Evolutionary conservation across 1,140 invertebrate genomes (phyloP).

Genomic region (Caerostris extrusa): DNA sequence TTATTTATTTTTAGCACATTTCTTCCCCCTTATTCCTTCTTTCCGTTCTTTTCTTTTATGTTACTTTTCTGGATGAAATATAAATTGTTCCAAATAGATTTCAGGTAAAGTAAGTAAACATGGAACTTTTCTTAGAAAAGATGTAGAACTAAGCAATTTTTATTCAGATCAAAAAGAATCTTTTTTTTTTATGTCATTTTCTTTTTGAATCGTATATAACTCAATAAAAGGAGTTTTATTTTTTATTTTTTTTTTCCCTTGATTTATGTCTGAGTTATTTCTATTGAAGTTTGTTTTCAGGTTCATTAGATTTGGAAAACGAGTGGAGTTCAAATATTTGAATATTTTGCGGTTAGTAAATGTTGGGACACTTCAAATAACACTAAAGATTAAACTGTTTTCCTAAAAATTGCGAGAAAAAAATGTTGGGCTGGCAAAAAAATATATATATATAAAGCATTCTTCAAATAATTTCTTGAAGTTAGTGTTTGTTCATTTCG

Average conservation of each 20-base stretch:
- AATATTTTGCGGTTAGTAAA: slow-evolving; percentile 1
- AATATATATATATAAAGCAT: neutral
- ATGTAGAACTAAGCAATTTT: slow-evolving; percentile 63
- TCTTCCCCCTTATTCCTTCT: neutral
- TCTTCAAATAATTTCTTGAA: slow-evolving; percentile 37
- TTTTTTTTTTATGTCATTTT: slow-evolving; percentile 13
- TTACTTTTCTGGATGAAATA: slow-evolving; percentile 59
- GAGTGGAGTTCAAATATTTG: slow-evolving; percentile 56
- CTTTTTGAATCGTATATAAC: slow-evolving; percentile 22
- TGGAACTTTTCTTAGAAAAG: slow-evolving; percentile 36
- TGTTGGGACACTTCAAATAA: slow-evolving; percentile 28
- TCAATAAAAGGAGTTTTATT: slow-evolving; percentile 45
- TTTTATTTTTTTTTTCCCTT: neutral
- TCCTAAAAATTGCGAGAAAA: neutral
- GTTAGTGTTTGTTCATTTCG: slow-evolving; percentile 18
- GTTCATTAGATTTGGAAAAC: slow-evolving; percentile 53
- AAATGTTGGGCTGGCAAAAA: neutral
- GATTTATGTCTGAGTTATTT: neutral
- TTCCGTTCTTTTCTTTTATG: neutral
- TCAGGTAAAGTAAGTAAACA: slow-evolving; percentile 59
- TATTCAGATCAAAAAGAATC: neutral
- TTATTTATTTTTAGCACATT: neutral
- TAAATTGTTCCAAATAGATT: slow-evolving; percentile 62
- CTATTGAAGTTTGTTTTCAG: neutral
- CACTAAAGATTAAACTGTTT: slow-evolving; percentile 12